Evolutionary conservation across 2,797 vertebrate genomes (phyloP).

Genomic region (Galaxias olidus): DNA sequence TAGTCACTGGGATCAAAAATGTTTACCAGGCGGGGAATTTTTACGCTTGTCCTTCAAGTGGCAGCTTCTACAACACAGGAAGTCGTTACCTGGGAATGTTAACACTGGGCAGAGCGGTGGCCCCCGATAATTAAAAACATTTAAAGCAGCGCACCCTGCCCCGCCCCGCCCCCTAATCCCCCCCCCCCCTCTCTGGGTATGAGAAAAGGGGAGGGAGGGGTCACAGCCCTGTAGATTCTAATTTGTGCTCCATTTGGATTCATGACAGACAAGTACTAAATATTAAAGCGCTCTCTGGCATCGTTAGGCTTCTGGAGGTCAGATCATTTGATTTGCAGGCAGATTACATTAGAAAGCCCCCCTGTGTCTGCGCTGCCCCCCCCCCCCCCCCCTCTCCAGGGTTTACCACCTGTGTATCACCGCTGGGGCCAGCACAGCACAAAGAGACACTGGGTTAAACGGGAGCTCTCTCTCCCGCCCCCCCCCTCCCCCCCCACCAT

Average conservation of each 20-base stretch:
- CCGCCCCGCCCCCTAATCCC: no score
- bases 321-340: conserved; percentile 96
- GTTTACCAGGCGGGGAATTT: conserved; percentile 78
- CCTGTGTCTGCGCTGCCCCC: no score
- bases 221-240: conserved; percentile 97
- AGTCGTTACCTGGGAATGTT: conserved; percentile 22
- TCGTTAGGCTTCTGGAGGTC: conserved; percentile 87
- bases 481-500: no score
- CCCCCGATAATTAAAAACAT: conserved; percentile 94
- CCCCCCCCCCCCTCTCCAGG: no score
- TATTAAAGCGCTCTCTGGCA: conserved; percentile 92
- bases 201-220: conserved; percentile 83
- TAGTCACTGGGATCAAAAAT: conserved; percentile 53
- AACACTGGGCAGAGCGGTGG: conserved; percentile 55
- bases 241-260: conserved; percentile 98
- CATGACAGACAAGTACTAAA: conserved; percentile 93
- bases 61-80: conserved; percentile 48
- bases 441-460: no score
- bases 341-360: conserved; percentile 94
- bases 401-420: no score
- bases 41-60: conserved; percentile 85
- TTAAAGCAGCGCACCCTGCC: conserved; percentile 89
- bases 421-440: no score
- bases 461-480: no score
- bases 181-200: conserved; percentile 84